phyloP scores from a whole-genome alignment of 2,113 vertebrate species.

The Pycnonotus jocosus region DNA sequence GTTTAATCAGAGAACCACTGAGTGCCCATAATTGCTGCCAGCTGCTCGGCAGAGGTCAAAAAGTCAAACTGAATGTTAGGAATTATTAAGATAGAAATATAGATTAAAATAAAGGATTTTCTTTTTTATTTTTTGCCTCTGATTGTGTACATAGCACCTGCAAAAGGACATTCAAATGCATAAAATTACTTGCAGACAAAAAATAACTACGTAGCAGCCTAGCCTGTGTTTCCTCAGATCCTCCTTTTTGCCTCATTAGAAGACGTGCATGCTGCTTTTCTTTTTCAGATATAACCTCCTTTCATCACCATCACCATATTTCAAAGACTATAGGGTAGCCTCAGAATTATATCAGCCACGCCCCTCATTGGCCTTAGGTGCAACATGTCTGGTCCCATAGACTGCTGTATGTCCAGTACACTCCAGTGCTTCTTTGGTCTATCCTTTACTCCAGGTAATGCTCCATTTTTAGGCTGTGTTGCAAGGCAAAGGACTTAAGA shows the following conservation, averaged over 20 bases:
- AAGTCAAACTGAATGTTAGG: neutral
- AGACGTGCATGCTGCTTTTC: neutral
- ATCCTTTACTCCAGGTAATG: neutral
- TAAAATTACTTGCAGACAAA: neutral
- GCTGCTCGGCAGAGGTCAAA: neutral
- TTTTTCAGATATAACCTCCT: neutral
- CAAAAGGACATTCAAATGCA: neutral
- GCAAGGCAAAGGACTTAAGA: neutral
- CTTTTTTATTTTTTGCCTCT: neutral
- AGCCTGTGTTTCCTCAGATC: neutral
- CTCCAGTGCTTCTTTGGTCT: neutral
- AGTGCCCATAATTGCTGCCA: neutral
- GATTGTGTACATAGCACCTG: rapidly evolving
- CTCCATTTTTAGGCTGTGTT: neutral
- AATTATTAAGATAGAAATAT: neutral
- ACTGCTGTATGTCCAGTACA: neutral
- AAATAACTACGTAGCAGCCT: neutral
- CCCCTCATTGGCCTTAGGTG: neutral
- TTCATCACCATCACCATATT: neutral
- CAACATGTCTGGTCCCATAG: neutral
- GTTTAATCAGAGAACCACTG: neutral
- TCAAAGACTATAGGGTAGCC: neutral
- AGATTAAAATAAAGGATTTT: neutral
- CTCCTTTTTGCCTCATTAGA: neutral
- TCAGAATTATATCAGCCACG: neutral